These are phyloP conservation scores for Hyphantria cunea DNA, from an alignment of 1,140 invertebrate genomes.

Conservation along the genomic window DNA sequence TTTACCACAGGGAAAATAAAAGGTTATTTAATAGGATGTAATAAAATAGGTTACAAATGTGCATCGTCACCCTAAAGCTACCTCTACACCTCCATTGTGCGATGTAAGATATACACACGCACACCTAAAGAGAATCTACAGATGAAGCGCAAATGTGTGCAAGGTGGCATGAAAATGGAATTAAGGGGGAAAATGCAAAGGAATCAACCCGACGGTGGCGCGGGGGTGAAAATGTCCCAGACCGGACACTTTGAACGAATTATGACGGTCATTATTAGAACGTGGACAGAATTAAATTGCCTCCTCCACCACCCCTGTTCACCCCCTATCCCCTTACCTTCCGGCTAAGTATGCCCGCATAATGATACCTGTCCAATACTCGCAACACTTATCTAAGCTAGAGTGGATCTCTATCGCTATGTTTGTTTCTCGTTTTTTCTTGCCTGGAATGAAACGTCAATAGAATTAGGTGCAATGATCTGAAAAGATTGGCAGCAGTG, in stretches of 20 bases:
- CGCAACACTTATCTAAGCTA: conserved; percentile 52
- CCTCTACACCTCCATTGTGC: conserved; percentile 36
- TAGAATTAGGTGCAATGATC: conserved; percentile 20
- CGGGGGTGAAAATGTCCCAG: conserved; percentile 71
- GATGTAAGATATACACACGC: no score
- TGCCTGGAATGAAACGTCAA: conserved; percentile 21
- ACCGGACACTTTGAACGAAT: conserved; percentile 83
- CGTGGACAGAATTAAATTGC: conserved; percentile 83
- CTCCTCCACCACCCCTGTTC: conserved; percentile 46
- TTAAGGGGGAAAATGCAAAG: conserved; percentile 76
- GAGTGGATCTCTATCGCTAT: conserved; percentile 45
- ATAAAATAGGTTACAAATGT: no score
- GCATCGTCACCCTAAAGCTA: not conserved
- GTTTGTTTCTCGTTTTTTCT: conserved; percentile 36
- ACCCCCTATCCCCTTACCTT: conserved; percentile 42
- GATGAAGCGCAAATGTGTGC: conserved; percentile 64
- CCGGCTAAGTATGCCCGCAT: conserved; percentile 71
- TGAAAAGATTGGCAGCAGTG: conserved; percentile 7
- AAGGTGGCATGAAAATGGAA: conserved; percentile 77
- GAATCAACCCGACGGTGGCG: conserved; percentile 58
- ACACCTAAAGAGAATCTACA: conserved; percentile 36
- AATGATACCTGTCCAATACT: conserved; percentile 76
- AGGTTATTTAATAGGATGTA: no score
- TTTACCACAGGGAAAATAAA: no score
- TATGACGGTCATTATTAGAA: conserved; percentile 83